A percentile compares a stretch with the other conserved stretches of the same genome.
Conservation (phyloP, 2,888 invertebrate species). For the Brachypalpus laphriformis region DNA sequence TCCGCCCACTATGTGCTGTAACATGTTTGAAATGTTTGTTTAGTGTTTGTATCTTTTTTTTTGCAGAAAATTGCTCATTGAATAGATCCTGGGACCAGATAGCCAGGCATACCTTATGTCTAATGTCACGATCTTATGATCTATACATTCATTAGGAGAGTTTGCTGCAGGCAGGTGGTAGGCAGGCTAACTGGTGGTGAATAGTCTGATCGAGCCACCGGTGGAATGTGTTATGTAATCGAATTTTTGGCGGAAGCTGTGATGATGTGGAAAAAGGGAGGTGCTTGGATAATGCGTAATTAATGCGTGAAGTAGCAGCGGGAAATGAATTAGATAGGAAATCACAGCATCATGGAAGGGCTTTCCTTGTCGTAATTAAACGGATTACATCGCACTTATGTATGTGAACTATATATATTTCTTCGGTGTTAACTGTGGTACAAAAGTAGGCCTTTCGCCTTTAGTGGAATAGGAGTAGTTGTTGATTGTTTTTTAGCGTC, state of each 20-base stretch:
- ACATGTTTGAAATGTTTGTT: constrained; percentile 52
- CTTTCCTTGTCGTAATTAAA: constrained; percentile 48
- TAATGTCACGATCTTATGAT: constrained; percentile 73
- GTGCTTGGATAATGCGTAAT: constrained; percentile 62
- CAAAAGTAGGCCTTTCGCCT: not conserved
- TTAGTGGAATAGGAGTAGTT: not conserved
- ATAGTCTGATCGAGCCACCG: constrained; percentile 37
- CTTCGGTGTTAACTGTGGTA: not conserved
- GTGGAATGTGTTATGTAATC: constrained; percentile 64
- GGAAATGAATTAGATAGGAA: not conserved
- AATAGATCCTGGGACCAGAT: constrained; percentile 62
- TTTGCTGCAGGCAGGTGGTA: constrained; percentile 51
- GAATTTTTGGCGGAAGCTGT: constrained; percentile 62
- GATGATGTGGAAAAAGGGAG: constrained; percentile 39
- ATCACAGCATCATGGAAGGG: constrained; percentile 24
- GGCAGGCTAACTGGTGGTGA: constrained; percentile 17
- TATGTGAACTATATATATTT: constrained; percentile 6
- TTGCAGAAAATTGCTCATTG: constrained; percentile 57
- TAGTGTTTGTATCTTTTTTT: not conserved
- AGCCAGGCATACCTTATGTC: constrained; percentile 50
- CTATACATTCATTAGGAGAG: constrained; percentile 69
- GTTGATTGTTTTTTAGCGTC: too few relatives aligned
- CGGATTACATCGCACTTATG: not conserved
- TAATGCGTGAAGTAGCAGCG: constrained; percentile 55
- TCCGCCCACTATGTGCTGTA: constrained; percentile 38